Evolutionary conservation across 1,140 invertebrate genomes (phyloP), one percentile per base, ranked within the genome.

Genomic region (Druon quercuslanigerum): DNA sequence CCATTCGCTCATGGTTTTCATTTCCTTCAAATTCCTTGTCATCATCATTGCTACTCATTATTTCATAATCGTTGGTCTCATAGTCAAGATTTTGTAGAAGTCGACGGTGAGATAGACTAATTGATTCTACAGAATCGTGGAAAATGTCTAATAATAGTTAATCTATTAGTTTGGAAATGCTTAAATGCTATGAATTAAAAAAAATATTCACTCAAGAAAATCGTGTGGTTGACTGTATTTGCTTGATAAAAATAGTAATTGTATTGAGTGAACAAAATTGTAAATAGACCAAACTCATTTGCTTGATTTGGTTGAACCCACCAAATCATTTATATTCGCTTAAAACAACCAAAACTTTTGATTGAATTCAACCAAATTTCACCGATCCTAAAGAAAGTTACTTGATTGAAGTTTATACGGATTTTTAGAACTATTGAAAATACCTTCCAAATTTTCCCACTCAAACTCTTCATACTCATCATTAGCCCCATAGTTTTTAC

Each of bases 41-140:
- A 56, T 72, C 78, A 2, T 80, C n/a, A 2, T 81, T 75, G 5
- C 70, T 80, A 11, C 77, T 79, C 71, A 75, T 82, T 54, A 66
- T 66, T 66, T 66, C 60, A 16, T 74, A 79, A 72, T 71, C 74
- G 56, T 77, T 54, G 19, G 72, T 50, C 50, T 75, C 51, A 9
- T 77, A 70, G 72, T 78, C 78, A 17, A 78, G 74, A 19, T 76
- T 13, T 75, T 74, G 56, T 51, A 74, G 50, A 50, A 77, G 19
- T 71, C 20, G 57, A 46, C 33, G 40, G 72, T n/a, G 54, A 51
- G 16, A 78, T 25, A 66, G 14, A 40, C 33, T 66, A 13, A 16
- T 3, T 40, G 3, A 14, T n/a, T 66, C 9, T n/a, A 2, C 9
- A n/a, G 9, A 54, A 54, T 54, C 17, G 17, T 54, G 46, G 4